A percentile compares a stretch with the other conserved stretches of the same genome.
Evolutionary conservation across 2,113 vertebrate genomes (phyloP).

Genomic region (Halcyon senegalensis): DNA sequence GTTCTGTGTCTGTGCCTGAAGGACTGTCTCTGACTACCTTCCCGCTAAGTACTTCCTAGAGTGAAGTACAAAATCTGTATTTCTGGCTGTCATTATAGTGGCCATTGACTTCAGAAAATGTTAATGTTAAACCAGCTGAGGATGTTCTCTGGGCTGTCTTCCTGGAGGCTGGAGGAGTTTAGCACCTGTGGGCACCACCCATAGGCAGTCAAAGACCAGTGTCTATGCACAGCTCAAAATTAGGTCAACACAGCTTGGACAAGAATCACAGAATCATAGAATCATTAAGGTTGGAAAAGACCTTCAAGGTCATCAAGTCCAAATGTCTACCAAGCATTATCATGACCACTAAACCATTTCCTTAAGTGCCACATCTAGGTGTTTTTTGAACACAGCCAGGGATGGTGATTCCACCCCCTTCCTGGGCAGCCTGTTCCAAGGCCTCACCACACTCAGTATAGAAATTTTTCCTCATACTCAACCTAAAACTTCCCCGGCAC

Average conservation of each 20-base stretch:
- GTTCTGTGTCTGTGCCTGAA: not conserved
- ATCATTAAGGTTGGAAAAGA: too few relatives aligned
- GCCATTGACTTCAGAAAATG: not conserved
- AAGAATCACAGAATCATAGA: not conserved
- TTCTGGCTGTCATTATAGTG: not conserved
- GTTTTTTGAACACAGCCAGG: too few relatives aligned
- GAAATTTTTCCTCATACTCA: too few relatives aligned
- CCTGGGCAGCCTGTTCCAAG: too few relatives aligned
- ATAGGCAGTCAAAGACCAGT: not conserved
- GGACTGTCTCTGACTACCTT: not conserved
- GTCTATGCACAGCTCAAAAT: not conserved
- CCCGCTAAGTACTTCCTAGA: not conserved
- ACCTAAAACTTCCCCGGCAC: too few relatives aligned
- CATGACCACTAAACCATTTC: too few relatives aligned
- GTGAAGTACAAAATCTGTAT: not conserved
- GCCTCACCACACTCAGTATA: too few relatives aligned
- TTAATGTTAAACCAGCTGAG: not conserved
- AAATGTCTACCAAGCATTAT: too few relatives aligned
- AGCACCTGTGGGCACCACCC: not conserved
- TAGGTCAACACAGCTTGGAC: not conserved
- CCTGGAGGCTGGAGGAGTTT: not conserved
- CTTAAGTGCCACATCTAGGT: too few relatives aligned
- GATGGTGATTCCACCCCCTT: too few relatives aligned
- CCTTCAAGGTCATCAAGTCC: too few relatives aligned
- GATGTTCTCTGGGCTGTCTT: not conserved